Conservation (phyloP, 2,888 invertebrate species). For the Xestia c-nigrum region DNA sequence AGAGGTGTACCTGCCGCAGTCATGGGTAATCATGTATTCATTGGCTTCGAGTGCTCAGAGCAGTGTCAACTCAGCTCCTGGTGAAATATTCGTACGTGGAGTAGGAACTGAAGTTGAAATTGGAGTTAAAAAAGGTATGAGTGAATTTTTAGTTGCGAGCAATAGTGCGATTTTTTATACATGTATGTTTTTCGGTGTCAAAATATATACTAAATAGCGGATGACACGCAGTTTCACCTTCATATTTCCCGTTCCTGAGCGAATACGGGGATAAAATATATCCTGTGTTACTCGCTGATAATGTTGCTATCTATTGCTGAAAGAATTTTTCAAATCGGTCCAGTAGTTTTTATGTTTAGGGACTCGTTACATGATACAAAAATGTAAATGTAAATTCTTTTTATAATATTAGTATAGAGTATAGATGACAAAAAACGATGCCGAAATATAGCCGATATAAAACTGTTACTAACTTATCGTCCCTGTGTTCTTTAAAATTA, state of each 20-base stretch:
- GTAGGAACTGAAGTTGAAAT: background rate
- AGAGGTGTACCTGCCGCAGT: background rate
- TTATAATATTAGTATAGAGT: too few species aligned
- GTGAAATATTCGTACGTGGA: slow-evolving; percentile 36
- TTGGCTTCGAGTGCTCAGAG: slow-evolving; percentile 39
- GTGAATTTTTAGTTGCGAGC: background rate
- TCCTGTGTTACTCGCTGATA: too few species aligned
- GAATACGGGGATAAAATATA: too few species aligned
- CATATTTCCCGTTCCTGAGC: too few species aligned
- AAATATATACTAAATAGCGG: background rate
- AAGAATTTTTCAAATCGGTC: too few species aligned
- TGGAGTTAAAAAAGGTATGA: background rate
- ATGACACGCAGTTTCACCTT: too few species aligned
- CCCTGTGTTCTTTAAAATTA: background rate
- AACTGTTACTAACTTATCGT: background rate
- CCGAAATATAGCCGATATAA: background rate
- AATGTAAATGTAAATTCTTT: too few species aligned
- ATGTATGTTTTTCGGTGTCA: background rate
- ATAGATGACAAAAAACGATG: background rate
- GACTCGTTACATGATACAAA: too few species aligned
- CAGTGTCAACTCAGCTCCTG: slow-evolving; percentile 7
- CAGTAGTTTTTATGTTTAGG: too few species aligned
- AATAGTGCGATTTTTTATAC: background rate
- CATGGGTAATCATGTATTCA: slow-evolving; percentile 55
- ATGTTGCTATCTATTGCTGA: too few species aligned